Conservation (phyloP, 2,797 vertebrate genomes). For the Pangasius sanitwongsei region DNA sequence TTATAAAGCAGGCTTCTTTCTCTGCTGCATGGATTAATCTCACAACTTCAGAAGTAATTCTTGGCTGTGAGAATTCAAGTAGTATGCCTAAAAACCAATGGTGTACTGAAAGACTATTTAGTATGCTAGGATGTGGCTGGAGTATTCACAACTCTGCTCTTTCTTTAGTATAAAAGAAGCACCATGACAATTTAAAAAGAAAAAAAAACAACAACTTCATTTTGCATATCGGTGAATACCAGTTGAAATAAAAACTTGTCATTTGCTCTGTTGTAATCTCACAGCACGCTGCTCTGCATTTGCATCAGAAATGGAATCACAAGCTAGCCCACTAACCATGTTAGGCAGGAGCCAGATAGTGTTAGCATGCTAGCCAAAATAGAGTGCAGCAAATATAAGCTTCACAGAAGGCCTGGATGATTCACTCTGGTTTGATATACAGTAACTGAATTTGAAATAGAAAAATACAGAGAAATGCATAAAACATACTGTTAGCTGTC, state of each 20-base stretch:
- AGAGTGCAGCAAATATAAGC: neutral
- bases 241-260: neutral
- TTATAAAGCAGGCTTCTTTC: neutral
- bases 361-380: neutral
- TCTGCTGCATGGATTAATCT: slow-evolving; percentile 10
- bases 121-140: neutral
- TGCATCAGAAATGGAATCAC: neutral
- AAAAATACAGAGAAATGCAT: neutral
- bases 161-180: neutral
- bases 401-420: neutral
- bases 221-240: neutral
- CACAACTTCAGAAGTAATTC: neutral
- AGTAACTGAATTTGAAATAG: neutral
- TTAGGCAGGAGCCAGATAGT: neutral
- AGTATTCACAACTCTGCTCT: slow-evolving; percentile 9
- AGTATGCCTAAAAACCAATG: neutral
- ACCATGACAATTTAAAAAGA: neutral
- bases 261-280: neutral
- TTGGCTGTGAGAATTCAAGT: neutral
- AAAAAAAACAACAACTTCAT: neutral
- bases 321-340: neutral
- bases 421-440: neutral
- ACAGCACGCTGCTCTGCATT: neutral
- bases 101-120: neutral
- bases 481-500: neutral